Conservation (phyloP, 1,140 invertebrate species). For the Drosophila hydei region DNA sequence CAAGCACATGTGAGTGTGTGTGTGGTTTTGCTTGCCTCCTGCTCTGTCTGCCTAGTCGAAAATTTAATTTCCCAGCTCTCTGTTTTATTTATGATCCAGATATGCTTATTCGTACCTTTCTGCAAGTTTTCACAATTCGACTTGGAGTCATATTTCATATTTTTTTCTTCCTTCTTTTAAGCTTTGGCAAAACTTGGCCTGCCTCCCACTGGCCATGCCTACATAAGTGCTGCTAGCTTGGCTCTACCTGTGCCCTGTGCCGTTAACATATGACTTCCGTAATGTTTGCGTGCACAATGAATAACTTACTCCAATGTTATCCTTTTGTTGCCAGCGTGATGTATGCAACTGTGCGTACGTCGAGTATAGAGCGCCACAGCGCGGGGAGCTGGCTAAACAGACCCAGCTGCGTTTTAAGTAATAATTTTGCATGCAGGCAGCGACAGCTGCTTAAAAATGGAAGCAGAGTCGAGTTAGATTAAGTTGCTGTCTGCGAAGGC, state of each 20-base stretch:
- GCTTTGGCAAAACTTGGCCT: conserved; percentile 59
- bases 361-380: background rate
- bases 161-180: conserved; percentile 47
- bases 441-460: conserved; percentile 79
- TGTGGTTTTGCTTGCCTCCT: conserved; percentile 1
- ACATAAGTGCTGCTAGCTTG: conserved; percentile 41
- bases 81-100: conserved; percentile 81
- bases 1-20: conserved; percentile 3
- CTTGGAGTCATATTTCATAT: conserved; percentile 80
- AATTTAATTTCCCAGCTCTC: conserved; percentile 78
- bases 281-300: conserved; percentile 83
- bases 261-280: conserved; percentile 81
- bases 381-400: conserved; percentile 5
- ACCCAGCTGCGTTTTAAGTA: conserved; percentile 78
- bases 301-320: conserved; percentile 81
- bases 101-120: conserved; percentile 81
- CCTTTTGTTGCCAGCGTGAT: conserved; percentile 69
- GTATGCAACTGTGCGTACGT: conserved; percentile 58
- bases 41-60: conserved; percentile 69
- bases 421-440: conserved; percentile 79
- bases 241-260: conserved; percentile 55
- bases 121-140: conserved; percentile 82
- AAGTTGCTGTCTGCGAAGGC: conserved; percentile 36
- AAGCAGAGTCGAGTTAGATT: conserved; percentile 69
- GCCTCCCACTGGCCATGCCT: background rate